Evolutionary conservation across 2,888 invertebrate species (phyloP).

Genomic region (Diloba caeruleocephala): DNA sequence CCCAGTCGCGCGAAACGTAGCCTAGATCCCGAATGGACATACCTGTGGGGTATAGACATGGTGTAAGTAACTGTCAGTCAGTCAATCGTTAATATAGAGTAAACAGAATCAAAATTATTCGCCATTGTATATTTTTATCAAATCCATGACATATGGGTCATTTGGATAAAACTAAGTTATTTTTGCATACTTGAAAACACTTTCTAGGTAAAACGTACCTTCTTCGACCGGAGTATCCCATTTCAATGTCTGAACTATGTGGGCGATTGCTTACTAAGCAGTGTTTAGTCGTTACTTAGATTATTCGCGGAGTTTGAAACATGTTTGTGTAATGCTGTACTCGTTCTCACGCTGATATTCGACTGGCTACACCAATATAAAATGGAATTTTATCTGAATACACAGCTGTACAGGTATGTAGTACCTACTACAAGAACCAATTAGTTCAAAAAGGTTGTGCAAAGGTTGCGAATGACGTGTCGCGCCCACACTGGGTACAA

Average conservation of each 20-base stretch:
- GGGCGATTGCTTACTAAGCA: conserved; percentile 30
- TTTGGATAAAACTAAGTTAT: background rate
- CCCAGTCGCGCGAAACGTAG: conserved; percentile 75
- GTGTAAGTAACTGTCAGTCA: conserved; percentile 35
- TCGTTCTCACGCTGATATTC: conserved; percentile 34
- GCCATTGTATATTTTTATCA: background rate
- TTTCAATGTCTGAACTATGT: conserved; percentile 10
- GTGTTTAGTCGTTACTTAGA: conserved; percentile 42
- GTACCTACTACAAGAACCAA: conserved; percentile 27
- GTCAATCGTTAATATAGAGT: conserved; percentile 8
- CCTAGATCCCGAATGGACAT: conserved; percentile 66
- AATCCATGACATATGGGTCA: conserved; percentile 12
- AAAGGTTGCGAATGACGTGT: conserved; percentile 81
- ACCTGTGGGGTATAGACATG: conserved; percentile 32
- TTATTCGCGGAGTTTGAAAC: conserved; percentile 37
- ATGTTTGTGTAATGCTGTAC: conserved; percentile 22
- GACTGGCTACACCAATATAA: conserved; percentile 5
- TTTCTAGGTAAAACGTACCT: conserved; percentile 2
- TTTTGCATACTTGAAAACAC: background rate
- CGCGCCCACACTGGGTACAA: conserved; percentile 77
- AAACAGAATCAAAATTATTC: conserved; percentile 18
- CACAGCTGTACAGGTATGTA: conserved; percentile 9
- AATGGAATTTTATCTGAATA: conserved; percentile 14
- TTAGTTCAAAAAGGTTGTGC: conserved; percentile 67
- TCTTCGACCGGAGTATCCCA: conserved; percentile 4